Evolutionary conservation across 2,888 invertebrate species (phyloP).

Genomic region (Hecatera dysodea): DNA sequence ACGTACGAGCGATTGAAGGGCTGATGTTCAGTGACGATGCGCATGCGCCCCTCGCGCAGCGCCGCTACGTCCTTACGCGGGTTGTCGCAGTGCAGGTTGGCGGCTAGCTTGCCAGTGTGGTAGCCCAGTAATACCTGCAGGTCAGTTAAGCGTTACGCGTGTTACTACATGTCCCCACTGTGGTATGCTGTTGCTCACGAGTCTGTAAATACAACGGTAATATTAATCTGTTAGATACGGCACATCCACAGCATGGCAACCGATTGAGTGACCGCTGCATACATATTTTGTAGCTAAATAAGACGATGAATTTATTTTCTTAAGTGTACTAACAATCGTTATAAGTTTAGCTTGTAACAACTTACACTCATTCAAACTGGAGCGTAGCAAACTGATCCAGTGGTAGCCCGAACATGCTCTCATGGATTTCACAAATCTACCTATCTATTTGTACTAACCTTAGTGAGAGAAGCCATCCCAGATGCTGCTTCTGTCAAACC

Average conservation of each 20-base stretch:
- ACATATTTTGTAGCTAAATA: no score
- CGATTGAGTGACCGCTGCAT: no score
- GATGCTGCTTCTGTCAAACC: constrained; percentile 78
- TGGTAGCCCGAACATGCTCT: background rate
- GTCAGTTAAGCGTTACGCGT: no score
- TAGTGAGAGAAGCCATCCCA: constrained; percentile 90
- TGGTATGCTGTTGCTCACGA: background rate
- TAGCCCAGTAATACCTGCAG: constrained; percentile 91
- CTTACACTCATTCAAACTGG: background rate
- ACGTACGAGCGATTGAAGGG: constrained; percentile 88
- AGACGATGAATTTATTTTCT: no score
- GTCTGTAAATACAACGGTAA: no score
- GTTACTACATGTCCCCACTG: no score
- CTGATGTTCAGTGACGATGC: constrained; percentile 90
- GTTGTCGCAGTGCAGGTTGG: constrained; percentile 92
- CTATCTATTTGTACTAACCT: constrained; percentile 75
- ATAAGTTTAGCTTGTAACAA: no score
- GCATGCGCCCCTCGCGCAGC: constrained; percentile 85
- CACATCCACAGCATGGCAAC: no score
- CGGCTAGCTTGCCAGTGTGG: constrained; percentile 92
- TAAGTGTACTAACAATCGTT: no score
- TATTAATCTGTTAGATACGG: background rate
- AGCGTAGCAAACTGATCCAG: background rate
- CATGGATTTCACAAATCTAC: background rate
- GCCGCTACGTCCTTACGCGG: constrained; percentile 88